phyloP scores from a whole-genome alignment of 2,797 vertebrate species.

The Microctenopoma steveboyesi region DNA sequence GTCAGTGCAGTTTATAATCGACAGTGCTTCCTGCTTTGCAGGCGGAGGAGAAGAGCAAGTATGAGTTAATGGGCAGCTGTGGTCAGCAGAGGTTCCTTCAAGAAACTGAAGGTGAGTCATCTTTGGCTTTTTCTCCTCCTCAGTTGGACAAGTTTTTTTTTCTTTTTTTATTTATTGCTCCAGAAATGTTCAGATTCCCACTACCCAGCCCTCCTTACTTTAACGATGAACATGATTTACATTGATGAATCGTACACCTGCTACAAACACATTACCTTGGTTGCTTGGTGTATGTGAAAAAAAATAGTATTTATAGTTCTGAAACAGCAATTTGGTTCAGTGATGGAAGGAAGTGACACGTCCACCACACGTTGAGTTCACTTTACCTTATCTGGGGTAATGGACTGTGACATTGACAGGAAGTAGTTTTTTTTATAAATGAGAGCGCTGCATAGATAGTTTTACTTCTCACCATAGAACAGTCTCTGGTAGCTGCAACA shows the following conservation, averaged over 20 bases:
- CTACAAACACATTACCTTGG: slow-evolving; percentile 10
- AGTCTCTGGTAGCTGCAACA: no score
- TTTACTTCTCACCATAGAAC: background rate
- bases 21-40: slow-evolving; percentile 43
- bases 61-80: slow-evolving; percentile 74
- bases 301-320: slow-evolving; percentile 8
- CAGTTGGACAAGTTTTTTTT: background rate
- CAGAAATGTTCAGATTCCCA: slow-evolving; percentile 2
- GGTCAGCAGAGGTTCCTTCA: slow-evolving; percentile 70
- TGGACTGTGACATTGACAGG: background rate
- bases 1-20: slow-evolving; percentile 16
- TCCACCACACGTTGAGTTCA: background rate
- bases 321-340: background rate
- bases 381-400: slow-evolving; percentile 12
- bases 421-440: background rate
- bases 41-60: slow-evolving; percentile 78
- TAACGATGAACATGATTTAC: slow-evolving; percentile 19
- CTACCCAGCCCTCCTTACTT: slow-evolving; percentile 4
- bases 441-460: background rate
- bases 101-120: slow-evolving; percentile 76
- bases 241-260: slow-evolving; percentile 35
- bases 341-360: slow-evolving; percentile 2
- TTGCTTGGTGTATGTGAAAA: slow-evolving; percentile 1
- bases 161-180: slow-evolving; percentile 10
- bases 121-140: background rate